These are phyloP conservation scores for Oeneis ivallda DNA, from an alignment of 2,888 invertebrate species.

Conservation along the genomic window DNA sequence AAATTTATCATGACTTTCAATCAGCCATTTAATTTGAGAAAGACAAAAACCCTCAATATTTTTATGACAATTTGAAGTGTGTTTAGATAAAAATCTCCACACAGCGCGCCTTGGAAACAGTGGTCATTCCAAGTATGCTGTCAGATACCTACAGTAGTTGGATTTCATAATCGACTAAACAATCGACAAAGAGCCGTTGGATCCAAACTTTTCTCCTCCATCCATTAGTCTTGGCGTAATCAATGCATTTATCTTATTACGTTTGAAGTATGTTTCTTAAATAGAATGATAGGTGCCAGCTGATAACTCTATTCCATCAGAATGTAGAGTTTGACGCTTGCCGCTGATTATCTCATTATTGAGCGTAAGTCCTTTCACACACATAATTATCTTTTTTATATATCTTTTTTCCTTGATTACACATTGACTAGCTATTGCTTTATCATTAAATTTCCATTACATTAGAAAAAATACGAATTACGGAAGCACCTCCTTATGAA, in stretches of 20 bases:
- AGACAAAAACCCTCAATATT: slow-evolving; percentile 3
- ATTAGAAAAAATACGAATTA: too few species aligned
- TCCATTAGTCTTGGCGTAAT: slow-evolving; percentile 44
- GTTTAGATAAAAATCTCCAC: slow-evolving; percentile 13
- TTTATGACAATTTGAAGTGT: slow-evolving; percentile 11
- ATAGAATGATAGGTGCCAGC: slow-evolving; percentile 15
- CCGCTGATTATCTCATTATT: background rate
- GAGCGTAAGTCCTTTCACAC: slow-evolving; percentile 8
- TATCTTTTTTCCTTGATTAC: too few species aligned
- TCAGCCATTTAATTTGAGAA: background rate
- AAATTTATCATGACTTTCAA: background rate
- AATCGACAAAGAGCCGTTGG: slow-evolving; percentile 39
- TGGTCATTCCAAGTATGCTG: slow-evolving; percentile 13
- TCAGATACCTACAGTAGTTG: slow-evolving; percentile 21
- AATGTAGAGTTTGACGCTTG: slow-evolving; percentile 10
- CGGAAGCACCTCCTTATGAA: too few species aligned
- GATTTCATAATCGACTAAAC: slow-evolving; percentile 34
- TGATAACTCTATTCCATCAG: slow-evolving; percentile 17
- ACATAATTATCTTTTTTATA: too few species aligned
- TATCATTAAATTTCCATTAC: too few species aligned
- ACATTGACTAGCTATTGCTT: too few species aligned
- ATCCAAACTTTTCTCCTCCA: slow-evolving; percentile 46
- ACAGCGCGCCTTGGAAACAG: slow-evolving; percentile 21
- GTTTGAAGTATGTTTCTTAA: slow-evolving; percentile 15
- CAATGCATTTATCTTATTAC: slow-evolving; percentile 31